A percentile compares a stretch with the other conserved stretches of the same genome.
Evolutionary conservation across 2,888 invertebrate genomes (phyloP).

Genomic region (Melieria crassipennis): DNA sequence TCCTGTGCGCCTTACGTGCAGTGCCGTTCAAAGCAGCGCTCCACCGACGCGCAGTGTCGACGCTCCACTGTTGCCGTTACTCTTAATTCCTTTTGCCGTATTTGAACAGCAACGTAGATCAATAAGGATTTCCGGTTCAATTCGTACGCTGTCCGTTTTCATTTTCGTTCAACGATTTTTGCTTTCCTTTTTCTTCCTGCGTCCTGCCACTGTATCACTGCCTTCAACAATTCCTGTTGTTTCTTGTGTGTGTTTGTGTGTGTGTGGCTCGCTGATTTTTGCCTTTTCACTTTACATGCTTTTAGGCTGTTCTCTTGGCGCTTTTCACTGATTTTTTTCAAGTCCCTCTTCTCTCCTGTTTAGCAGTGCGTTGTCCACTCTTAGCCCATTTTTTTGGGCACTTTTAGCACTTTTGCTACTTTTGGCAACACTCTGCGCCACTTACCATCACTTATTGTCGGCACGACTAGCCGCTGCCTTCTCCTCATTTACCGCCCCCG

Average conservation of each 20-base stretch:
- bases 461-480: conserved; percentile 1
- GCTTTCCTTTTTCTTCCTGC: background rate
- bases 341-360: conserved; percentile 3
- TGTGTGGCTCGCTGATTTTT: background rate
- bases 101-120: conserved; percentile 51
- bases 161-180: conserved; percentile 25
- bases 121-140: conserved; percentile 63
- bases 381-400: conserved; percentile 11
- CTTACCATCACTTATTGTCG: conserved; percentile 1
- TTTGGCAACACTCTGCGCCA: conserved; percentile 5
- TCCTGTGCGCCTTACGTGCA: background rate
- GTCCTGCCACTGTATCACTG: background rate
- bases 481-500: background rate
- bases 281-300: conserved; percentile 1
- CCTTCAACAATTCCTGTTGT: background rate
- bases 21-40: background rate
- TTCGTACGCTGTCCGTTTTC: conserved; percentile 45
- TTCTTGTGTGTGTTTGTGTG: too few species aligned
- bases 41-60: conserved; percentile 4
- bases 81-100: conserved; percentile 20
- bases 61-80: background rate
- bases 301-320: conserved; percentile 19
- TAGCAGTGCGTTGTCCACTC: conserved; percentile 6
- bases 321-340: conserved; percentile 6
- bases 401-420: conserved; percentile 25